Evolutionary conservation across 1,140 invertebrate species (phyloP), one percentile per base, ranked within the genome.

Genomic region (Gryon sp.): DNA sequence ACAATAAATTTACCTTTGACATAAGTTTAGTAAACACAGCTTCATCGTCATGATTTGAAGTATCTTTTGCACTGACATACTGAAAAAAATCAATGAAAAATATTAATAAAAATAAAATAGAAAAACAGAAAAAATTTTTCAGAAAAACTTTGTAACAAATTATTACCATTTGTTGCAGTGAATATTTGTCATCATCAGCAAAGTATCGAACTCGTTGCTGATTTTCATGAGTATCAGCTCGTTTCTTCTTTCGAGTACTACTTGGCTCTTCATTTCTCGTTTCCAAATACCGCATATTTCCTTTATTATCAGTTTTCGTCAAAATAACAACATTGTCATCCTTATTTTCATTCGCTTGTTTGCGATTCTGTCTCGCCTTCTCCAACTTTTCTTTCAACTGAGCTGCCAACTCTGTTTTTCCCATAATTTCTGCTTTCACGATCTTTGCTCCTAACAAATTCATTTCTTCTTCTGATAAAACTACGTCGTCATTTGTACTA

Each of bases 61-160:
- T 93, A 83, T 93, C 92, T 89, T 96, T 98, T 88, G 99, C 98
- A 79, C 92, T 90, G 88, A 97, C 92, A 87, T 98, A 97, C 95
- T 96, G 78, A 63, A 92, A 57, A 15, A 11, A 32, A 32, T n/a
- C n/a, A 32, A 6, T n/a, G 4, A 40, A 22, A 36, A 43, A 4
- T 45, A 30, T 45, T 20, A 34, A 22, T 32, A 36, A 34, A 20
- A 12, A 53, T 36, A 20, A 16, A 22, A 12, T 3, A 36, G 19
- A 36, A 20, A 34, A 53, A n/a, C n/a, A n/a, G 11, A 14, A 48
- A 18, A 16, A 7, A 11, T 9, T 6, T 11, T 9, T 32, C 4
- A 32, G 3, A 6, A 4, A 2, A 32, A 6, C 4, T 4, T 16
- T 46, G 12, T 22, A 32, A 36, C n/a, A 40, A 20, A 43, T 30